Percentiles rank a stretch among this genome's conserved stretches.
phyloP scores from a whole-genome alignment of 2,888 invertebrate genomes.

The Lissocephala sabroskyi region DNA sequence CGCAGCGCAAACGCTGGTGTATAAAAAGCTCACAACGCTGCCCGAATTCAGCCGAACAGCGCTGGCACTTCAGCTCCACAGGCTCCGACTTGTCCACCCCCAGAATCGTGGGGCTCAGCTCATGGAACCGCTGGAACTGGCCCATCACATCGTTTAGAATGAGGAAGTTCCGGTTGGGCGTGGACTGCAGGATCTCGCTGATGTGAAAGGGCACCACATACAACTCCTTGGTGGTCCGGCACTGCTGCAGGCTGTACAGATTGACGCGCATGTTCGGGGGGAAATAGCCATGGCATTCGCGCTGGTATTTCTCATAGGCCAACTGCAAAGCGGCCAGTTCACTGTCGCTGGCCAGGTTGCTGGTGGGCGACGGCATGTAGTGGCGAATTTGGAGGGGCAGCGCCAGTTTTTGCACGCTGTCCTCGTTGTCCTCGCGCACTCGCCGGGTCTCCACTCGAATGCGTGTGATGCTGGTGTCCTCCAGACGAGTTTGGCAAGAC shows the following conservation, averaged over 20 bases:
- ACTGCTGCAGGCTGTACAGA: slow-evolving; percentile 40
- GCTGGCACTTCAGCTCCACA: slow-evolving; percentile 21
- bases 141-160: slow-evolving; percentile 40
- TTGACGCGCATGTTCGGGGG: slow-evolving; percentile 43
- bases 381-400: slow-evolving; percentile 30
- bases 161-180: slow-evolving; percentile 41
- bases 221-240: slow-evolving; percentile 39
- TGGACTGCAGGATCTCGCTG: slow-evolving; percentile 37
- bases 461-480: slow-evolving; percentile 37
- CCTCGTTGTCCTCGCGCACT: slow-evolving; percentile 13
- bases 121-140: slow-evolving; percentile 36
- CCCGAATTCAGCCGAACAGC: slow-evolving; percentile 28
- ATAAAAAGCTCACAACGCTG: slow-evolving; percentile 33
- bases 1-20: slow-evolving; percentile 40
- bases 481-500: slow-evolving; percentile 21
- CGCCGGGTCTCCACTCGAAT: slow-evolving; percentile 32
- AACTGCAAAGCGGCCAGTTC: slow-evolving; percentile 29
- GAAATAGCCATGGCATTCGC: slow-evolving; percentile 42
- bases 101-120: slow-evolving; percentile 17
- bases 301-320: slow-evolving; percentile 38
- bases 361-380: background rate
- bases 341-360: slow-evolving; percentile 16
- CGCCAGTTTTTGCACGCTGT: background rate
- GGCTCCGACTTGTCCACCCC: slow-evolving; percentile 3
- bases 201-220: slow-evolving; percentile 44